Evolutionary conservation across 2,888 invertebrate genomes (phyloP), one percentile per base, ranked within the genome.

Genomic region (Tiliacea citrago): DNA sequence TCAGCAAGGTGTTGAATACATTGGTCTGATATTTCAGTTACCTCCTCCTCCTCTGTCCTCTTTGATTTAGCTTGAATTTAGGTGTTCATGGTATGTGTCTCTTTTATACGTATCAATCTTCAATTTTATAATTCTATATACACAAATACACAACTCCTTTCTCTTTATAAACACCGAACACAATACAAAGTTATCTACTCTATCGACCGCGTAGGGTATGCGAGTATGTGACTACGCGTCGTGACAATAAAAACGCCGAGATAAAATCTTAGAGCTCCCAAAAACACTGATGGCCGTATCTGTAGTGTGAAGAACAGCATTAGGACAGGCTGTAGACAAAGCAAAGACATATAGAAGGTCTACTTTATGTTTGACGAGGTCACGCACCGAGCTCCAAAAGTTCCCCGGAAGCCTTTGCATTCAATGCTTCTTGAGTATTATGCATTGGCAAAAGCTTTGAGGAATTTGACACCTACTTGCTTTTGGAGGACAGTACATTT

Each of bases 261-360:
- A 87, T 87, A 82, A 65, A 62, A 87, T 87, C 87, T 77, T 65
- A 62, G 73, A 80, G 87, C 86, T 81, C 78, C 83, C 81, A 84
- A 84, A 89, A 83, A 77, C 82, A 81, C 86, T 78, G 83, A 89
- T 89, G 81, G 73, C 42, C 75, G 74, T 86, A 88, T 86, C 85
- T 85, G 68, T 82, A 80, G 89, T 89, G 90, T 89, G 86, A 90
- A 89, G 77, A 81, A 81, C 78, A 68, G 83, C 79, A 82, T 85
- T 84, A 85, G 77, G 53, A 60, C 65, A 45, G 39, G 29, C 55
- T 45, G 5, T 53, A 42, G 51, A 72, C 67, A 47, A 74, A n/a
- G 18, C 47, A 81, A 58, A 29, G n/a, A 66, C 8, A 3, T 13
- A 1, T 5, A 81, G 65, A 75, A 84, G 76, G 51, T 68, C 4